These are phyloP conservation scores for Tenthredo scrophulariae DNA, from an alignment of 2,888 invertebrate genomes.

Conservation along the genomic window DNA sequence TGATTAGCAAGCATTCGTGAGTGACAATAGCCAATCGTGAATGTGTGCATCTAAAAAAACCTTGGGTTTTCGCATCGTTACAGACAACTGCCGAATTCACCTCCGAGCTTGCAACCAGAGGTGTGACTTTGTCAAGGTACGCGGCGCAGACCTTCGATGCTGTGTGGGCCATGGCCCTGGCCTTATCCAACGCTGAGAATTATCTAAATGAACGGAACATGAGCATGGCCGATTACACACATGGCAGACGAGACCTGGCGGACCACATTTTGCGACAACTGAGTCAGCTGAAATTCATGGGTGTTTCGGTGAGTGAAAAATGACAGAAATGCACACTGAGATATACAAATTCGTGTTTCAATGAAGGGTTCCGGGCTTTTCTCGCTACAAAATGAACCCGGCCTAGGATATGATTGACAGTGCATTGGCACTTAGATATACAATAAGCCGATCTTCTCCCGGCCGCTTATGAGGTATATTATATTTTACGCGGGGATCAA, in stretches of 20 bases:
- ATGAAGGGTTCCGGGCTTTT: neutral
- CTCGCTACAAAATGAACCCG: neutral
- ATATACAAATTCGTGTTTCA: neutral
- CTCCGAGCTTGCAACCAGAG: constrained; percentile 80
- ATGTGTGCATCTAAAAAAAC: constrained; percentile 15
- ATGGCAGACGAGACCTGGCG: constrained; percentile 87
- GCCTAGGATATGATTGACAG: neutral
- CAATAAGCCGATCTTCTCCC: neutral
- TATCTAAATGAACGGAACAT: constrained; percentile 79
- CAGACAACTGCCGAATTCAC: constrained; percentile 85
- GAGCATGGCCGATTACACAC: constrained; percentile 85
- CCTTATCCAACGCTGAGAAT: constrained; percentile 84
- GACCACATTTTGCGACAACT: constrained; percentile 86
- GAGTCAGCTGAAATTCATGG: constrained; percentile 87
- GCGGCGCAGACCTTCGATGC: constrained; percentile 94
- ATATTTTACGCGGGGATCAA: neutral
- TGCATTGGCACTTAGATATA: constrained; percentile 3
- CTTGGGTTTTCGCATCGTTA: constrained; percentile 54
- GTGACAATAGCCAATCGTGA: neutral
- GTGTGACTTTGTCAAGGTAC: constrained; percentile 83
- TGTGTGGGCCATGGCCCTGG: constrained; percentile 93
- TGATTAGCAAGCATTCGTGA: constrained; percentile 14
- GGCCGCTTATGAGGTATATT: neutral
- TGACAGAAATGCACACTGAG: neutral
- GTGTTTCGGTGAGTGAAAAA: constrained; percentile 88